Conservation (phyloP, 2,113 vertebrate species). For the Malurus cyaneus region DNA sequence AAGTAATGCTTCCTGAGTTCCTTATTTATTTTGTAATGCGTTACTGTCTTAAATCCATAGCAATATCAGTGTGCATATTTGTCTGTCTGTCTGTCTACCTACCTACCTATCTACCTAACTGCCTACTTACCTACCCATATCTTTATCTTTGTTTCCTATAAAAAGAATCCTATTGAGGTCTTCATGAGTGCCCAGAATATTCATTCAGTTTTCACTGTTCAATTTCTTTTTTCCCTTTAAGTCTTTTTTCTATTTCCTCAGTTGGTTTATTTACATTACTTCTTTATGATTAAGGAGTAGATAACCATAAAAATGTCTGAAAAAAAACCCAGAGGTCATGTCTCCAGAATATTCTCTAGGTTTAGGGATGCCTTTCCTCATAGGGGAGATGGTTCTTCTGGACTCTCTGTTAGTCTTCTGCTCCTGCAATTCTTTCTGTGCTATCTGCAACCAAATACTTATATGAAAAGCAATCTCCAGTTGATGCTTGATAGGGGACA, state of each 20-base stretch:
- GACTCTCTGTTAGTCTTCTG: not conserved
- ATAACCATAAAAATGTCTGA: not conserved
- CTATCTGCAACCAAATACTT: not conserved
- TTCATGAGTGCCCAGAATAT: not conserved
- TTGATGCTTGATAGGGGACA: not conserved
- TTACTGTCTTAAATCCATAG: not conserved
- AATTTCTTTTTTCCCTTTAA: not conserved
- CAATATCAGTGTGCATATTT: not conserved
- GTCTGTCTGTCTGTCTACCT: rapidly evolving
- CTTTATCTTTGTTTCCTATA: not conserved
- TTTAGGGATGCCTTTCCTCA: not conserved
- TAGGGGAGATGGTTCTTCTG: not conserved
- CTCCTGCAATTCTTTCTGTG: not conserved
- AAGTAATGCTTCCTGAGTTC: slow-evolving; percentile 28
- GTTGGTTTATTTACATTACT: not conserved
- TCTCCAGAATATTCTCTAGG: not conserved
- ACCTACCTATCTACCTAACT: rapidly evolving
- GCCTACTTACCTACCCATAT: rapidly evolving
- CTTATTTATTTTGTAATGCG: not conserved
- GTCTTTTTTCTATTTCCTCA: not conserved
- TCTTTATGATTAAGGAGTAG: not conserved
- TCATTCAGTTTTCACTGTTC: not conserved
- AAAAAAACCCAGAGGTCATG: not conserved
- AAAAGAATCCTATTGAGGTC: not conserved
- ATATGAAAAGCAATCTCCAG: not conserved